A percentile compares a stretch with the other conserved stretches of the same genome.
Conservation (phyloP, 2,113 vertebrate genomes). For the Carollia perspicillata region DNA sequence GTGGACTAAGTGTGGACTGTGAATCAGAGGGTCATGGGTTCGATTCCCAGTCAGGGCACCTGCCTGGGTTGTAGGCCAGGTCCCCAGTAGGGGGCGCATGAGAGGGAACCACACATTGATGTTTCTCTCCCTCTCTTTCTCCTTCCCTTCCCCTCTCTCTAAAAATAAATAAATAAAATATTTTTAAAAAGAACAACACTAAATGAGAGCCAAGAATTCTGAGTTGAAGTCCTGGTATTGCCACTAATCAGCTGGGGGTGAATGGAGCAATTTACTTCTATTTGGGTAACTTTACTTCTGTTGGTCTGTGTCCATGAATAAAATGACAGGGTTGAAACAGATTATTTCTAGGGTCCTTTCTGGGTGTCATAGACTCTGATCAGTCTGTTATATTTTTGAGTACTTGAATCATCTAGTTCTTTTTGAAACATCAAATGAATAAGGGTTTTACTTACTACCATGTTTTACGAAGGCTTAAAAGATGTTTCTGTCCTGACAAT, state of each 20-base stretch:
- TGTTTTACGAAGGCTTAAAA: background rate
- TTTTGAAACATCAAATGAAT: slow-evolving; percentile 16
- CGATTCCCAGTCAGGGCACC: too few species aligned
- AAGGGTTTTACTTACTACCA: background rate
- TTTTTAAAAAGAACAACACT: too few species aligned
- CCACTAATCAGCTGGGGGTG: background rate
- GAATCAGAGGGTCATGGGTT: too few species aligned
- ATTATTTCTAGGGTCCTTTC: background rate
- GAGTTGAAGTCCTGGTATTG: background rate
- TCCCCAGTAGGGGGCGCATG: too few species aligned
- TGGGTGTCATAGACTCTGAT: background rate
- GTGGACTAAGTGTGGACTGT: too few species aligned
- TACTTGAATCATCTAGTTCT: background rate
- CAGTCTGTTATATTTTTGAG: background rate
- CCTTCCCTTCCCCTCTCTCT: too few species aligned
- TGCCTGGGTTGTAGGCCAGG: too few species aligned
- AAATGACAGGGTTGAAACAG: background rate
- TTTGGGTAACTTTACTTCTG: background rate
- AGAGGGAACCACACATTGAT: too few species aligned
- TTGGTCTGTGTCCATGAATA: background rate
- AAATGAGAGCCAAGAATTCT: background rate
- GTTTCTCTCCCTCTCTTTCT: too few species aligned
- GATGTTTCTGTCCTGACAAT: background rate
- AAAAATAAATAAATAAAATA: too few species aligned
- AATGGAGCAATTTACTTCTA: background rate